These are phyloP conservation scores for Scopus umbretta DNA, from an alignment of 2,113 vertebrate genomes.

Conservation along the genomic window DNA sequence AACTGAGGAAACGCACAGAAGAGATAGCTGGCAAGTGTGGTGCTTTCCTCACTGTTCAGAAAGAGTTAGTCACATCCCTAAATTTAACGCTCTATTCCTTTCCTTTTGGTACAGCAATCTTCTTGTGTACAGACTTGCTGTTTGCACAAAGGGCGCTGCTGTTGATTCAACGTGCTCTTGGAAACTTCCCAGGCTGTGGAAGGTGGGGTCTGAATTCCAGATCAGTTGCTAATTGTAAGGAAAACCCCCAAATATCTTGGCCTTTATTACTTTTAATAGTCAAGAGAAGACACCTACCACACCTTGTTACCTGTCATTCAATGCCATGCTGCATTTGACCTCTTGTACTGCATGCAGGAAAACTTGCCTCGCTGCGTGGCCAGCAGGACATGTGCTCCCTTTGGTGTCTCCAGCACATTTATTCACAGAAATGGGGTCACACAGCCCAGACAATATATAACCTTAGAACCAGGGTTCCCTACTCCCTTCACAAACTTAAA, in stretches of 20 bases:
- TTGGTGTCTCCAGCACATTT: background rate
- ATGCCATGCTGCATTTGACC: background rate
- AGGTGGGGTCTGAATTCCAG: background rate
- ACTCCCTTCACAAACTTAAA: background rate
- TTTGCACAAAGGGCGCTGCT: background rate
- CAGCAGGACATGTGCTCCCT: background rate
- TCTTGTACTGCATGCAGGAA: rapidly evolving
- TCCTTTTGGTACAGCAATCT: background rate
- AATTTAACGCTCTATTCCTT: background rate
- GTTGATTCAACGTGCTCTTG: rapidly evolving
- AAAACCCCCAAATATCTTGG: background rate
- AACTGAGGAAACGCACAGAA: conserved; percentile 23
- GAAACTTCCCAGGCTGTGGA: background rate
- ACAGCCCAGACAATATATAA: background rate
- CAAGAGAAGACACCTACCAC: background rate
- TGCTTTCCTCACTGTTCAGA: background rate
- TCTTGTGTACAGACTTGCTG: background rate
- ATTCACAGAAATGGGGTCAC: background rate
- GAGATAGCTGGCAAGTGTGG: conserved; percentile 39
- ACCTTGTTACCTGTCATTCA: background rate
- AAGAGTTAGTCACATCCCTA: background rate
- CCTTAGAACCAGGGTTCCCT: background rate
- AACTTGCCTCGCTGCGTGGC: rapidly evolving
- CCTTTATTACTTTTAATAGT: background rate
- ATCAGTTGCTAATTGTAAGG: background rate